Evolutionary conservation across 2,113 vertebrate genomes (phyloP).

Genomic region (Halcyon malimbica): DNA sequence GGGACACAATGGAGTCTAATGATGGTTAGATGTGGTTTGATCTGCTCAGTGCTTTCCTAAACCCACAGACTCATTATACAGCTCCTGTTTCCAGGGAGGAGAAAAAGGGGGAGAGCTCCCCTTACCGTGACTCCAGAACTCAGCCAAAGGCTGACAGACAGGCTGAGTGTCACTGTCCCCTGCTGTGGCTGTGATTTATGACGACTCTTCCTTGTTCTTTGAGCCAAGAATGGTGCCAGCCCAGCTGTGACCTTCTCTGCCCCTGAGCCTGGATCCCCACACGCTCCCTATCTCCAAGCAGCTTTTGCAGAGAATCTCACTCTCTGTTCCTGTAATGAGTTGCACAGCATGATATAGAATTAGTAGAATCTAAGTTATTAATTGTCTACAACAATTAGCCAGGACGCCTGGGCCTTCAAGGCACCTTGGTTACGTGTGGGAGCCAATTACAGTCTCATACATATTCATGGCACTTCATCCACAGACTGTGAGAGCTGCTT

Average conservation of each 20-base stretch:
- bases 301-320: not conserved
- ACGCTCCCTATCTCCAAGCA: not conserved
- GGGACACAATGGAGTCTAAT: not conserved
- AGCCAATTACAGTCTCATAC: conserved; percentile 71
- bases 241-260: not conserved
- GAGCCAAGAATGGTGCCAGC: not conserved
- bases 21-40: not conserved
- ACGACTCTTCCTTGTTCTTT: not conserved
- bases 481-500: not conserved
- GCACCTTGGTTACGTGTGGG: conserved; percentile 40
- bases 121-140: not conserved
- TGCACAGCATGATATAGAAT: conserved; percentile 47
- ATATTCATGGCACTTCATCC: conserved; percentile 63
- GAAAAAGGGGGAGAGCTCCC: not conserved
- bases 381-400: conserved; percentile 81
- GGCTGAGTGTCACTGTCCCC: not conserved
- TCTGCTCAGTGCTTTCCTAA: not conserved
- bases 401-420: conserved; percentile 58
- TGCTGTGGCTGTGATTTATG: not conserved
- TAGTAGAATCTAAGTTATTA: conserved; percentile 76
- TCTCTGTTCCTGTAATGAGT: conserved; percentile 48
- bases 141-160: not conserved
- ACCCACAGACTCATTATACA: not conserved
- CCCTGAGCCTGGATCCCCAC: not conserved
- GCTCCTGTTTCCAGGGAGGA: not conserved